These are phyloP conservation scores for Platycercus adscitus DNA, from an alignment of 2,113 vertebrate species.

Conservation along the genomic window DNA sequence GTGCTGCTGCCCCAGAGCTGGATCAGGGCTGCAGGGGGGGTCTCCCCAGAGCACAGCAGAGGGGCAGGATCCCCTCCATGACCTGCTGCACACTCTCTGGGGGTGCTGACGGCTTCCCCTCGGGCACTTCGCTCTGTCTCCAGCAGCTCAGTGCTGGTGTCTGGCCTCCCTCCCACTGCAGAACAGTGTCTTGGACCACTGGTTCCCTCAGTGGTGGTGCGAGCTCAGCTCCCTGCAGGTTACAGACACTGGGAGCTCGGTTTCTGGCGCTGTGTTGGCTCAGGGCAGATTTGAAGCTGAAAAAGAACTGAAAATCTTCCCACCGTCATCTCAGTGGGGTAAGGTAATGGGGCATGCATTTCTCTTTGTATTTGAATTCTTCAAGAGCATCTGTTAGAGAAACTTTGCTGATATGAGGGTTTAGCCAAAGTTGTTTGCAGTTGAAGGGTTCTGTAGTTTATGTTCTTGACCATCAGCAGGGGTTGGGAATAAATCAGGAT, in stretches of 20 bases:
- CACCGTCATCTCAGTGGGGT: background rate
- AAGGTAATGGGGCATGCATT: accelerated
- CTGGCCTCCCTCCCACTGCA: background rate
- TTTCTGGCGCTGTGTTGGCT: background rate
- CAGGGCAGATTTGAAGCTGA: background rate
- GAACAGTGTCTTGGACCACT: accelerated
- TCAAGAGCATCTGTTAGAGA: background rate
- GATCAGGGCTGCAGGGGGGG: background rate
- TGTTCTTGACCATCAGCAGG: background rate
- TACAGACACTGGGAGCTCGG: background rate
- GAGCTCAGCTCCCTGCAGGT: background rate
- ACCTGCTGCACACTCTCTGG: background rate
- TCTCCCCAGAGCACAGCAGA: background rate
- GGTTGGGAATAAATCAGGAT: background rate
- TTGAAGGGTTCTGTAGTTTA: background rate
- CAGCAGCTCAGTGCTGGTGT: background rate
- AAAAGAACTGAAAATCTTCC: background rate
- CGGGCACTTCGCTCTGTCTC: background rate
- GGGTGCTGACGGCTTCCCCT: background rate
- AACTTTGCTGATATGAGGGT: background rate
- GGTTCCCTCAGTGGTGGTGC: background rate
- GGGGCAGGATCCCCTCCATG: background rate
- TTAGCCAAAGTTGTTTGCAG: background rate
- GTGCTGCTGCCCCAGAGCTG: background rate
- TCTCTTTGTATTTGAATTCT: background rate